A percentile compares a stretch with the other conserved stretches of the same genome.
phyloP scores from a whole-genome alignment of 2,888 invertebrate species.

The Apoda limacodes region DNA sequence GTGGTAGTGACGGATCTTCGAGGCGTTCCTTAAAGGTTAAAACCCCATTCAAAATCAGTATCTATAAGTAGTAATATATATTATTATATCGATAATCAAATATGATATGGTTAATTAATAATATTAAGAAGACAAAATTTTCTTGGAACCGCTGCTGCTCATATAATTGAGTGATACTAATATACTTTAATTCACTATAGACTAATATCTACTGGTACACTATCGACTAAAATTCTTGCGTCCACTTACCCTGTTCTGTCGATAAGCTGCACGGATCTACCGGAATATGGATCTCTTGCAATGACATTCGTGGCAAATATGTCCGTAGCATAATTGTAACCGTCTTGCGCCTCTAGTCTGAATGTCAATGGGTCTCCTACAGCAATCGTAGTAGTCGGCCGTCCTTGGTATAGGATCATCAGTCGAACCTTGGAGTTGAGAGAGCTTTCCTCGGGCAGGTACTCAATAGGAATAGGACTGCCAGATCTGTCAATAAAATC shows the following conservation, averaged over 20 bases:
- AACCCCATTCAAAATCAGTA: too few species aligned
- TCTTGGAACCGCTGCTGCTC: too few species aligned
- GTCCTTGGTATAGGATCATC: conserved; percentile 87
- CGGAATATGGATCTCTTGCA: conserved; percentile 92
- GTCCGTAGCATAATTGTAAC: conserved; percentile 88
- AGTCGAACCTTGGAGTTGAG: conserved; percentile 89
- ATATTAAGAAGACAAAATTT: too few species aligned
- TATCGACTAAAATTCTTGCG: too few species aligned
- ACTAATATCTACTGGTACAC: too few species aligned
- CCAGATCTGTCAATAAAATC: conserved; percentile 79
- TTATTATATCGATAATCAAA: too few species aligned
- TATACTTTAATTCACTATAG: too few species aligned
- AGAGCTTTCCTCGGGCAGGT: conserved; percentile 91
- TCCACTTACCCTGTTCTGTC: conserved; percentile 89
- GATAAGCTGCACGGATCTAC: conserved; percentile 88
- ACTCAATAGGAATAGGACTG: conserved; percentile 93
- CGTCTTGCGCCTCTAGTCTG: conserved; percentile 88
- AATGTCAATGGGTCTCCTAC: conserved; percentile 93
- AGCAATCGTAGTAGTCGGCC: conserved; percentile 93
- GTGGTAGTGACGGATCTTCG: too few species aligned
- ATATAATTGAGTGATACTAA: too few species aligned
- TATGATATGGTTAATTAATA: too few species aligned
- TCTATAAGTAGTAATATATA: too few species aligned
- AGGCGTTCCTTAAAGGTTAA: too few species aligned
- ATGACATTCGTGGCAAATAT: conserved; percentile 95